Evolutionary conservation across 2,113 vertebrate species (phyloP).

Genomic region (Thamnaconus septentrionalis): DNA sequence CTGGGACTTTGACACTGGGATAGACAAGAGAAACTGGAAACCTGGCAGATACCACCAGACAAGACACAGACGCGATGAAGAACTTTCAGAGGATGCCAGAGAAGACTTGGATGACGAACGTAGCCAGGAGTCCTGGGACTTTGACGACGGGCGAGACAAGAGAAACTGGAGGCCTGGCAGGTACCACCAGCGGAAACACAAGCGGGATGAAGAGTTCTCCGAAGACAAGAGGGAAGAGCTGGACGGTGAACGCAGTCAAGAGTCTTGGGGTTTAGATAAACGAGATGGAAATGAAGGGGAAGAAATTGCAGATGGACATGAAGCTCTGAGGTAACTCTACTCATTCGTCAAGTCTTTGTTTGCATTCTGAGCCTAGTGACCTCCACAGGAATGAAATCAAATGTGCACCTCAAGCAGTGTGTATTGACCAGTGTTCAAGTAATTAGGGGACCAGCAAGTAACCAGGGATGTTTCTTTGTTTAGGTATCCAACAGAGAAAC

Average conservation of each 20-base stretch:
- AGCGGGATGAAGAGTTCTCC: slow-evolving; percentile 47
- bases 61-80: slow-evolving; percentile 55
- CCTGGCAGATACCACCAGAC: slow-evolving; percentile 37
- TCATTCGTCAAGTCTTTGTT: not conserved
- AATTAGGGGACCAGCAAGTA: not conserved
- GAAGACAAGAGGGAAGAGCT: slow-evolving; percentile 40
- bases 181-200: slow-evolving; percentile 44
- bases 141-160: slow-evolving; percentile 32
- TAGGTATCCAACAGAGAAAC: slow-evolving; percentile 74
- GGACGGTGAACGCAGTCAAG: slow-evolving; percentile 56
- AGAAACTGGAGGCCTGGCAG: slow-evolving; percentile 29
- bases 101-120: slow-evolving; percentile 49
- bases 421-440: not conserved
- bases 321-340: slow-evolving; percentile 55
- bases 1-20: slow-evolving; percentile 28
- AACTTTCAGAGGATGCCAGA: slow-evolving; percentile 19
- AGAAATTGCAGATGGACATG: slow-evolving; percentile 1
- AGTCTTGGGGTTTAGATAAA: slow-evolving; percentile 53
- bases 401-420: not conserved
- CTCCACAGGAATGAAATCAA: not conserved
- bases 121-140: slow-evolving; percentile 53
- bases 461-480: slow-evolving; percentile 8
- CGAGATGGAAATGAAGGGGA: slow-evolving; percentile 39
- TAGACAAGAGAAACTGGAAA: slow-evolving; percentile 49
- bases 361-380: not conserved